These are phyloP conservation scores for Cossypha heuglini DNA, from an alignment of 2,797 vertebrate genomes.

Conservation along the genomic window DNA sequence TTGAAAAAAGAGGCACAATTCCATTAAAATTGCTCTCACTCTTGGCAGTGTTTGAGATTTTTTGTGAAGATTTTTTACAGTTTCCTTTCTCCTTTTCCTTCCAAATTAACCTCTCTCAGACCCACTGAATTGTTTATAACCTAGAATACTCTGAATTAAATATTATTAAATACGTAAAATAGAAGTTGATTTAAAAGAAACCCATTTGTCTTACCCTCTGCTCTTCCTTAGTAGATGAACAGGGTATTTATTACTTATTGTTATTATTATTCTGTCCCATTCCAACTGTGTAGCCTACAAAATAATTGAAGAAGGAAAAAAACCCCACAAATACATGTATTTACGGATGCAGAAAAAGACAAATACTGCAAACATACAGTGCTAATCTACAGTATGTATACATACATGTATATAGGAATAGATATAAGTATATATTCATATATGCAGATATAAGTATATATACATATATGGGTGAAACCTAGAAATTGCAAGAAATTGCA, in stretches of 20 bases:
- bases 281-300: neutral
- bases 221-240: neutral
- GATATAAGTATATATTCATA: neutral
- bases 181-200: neutral
- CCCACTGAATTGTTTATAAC: neutral
- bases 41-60: neutral
- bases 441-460: neutral
- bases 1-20: neutral
- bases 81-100: neutral
- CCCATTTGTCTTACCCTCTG: neutral
- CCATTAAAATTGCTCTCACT: neutral
- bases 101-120: neutral
- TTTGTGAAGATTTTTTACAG: neutral
- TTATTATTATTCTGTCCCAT: neutral
- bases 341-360: neutral
- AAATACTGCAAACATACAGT: neutral
- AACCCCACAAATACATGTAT: rapidly evolving
- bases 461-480: neutral
- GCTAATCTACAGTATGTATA: neutral
- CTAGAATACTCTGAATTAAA: neutral
- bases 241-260: neutral
- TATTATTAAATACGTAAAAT: neutral
- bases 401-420: neutral
- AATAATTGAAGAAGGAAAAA: neutral
- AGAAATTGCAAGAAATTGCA: neutral